These are phyloP conservation scores for Paracentrotus lividus DNA, from an alignment of 53 echinoderm and acorn worm species.

Conservation along the genomic window DNA sequence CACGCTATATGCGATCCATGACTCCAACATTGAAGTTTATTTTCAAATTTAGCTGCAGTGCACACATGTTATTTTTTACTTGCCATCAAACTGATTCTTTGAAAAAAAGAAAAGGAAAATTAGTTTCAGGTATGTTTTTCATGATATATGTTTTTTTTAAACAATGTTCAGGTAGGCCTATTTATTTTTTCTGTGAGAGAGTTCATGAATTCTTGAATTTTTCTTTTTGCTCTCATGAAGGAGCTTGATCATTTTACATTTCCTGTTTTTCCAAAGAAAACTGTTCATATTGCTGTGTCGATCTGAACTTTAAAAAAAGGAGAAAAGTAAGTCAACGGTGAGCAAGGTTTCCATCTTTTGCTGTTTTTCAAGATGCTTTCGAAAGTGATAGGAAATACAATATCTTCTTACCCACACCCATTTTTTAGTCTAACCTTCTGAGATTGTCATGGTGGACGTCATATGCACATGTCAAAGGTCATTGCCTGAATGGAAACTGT, in stretches of 20 bases:
- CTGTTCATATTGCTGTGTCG: neutral
- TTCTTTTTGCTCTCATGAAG: no score
- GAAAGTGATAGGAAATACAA: slow-evolving; percentile 38
- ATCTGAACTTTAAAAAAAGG: no score
- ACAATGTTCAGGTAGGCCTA: neutral
- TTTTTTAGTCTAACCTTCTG: neutral
- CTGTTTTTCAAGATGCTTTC: neutral
- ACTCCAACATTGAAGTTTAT: neutral
- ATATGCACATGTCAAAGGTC: slow-evolving; percentile 33
- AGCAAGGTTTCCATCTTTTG: neutral
- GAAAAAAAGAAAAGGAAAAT: neutral
- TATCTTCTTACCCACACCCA: slow-evolving; percentile 52
- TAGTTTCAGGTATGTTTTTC: no score
- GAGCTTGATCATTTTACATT: neutral
- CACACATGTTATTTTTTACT: neutral
- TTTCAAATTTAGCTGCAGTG: neutral
- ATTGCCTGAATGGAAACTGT: neutral
- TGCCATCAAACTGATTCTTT: neutral
- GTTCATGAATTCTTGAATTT: no score
- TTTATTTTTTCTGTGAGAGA: no score
- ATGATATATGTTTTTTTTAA: neutral
- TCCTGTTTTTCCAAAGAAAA: neutral
- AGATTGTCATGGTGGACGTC: neutral
- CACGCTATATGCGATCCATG: neutral
- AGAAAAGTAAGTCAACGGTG: neutral